phyloP scores from a whole-genome alignment of 2,797 vertebrate species.

The Orestias chungarensis region DNA sequence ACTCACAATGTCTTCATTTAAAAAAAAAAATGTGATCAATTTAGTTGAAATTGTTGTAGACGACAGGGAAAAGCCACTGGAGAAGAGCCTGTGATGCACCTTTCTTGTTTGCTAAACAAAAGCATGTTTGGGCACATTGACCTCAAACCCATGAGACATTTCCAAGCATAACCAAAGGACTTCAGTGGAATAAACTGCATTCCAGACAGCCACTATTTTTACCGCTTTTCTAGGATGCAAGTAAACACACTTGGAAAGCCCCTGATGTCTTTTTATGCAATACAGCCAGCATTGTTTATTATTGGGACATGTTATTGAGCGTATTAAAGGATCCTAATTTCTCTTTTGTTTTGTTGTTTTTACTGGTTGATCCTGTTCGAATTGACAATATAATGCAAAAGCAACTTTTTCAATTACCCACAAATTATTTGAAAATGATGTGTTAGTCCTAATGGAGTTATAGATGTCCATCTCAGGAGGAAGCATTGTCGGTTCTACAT shows the following conservation, averaged over 20 bases:
- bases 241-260: slow-evolving; percentile 2
- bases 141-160: slow-evolving; percentile 1
- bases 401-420: background rate
- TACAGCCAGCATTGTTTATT: background rate
- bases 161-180: background rate
- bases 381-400: no score
- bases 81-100: background rate
- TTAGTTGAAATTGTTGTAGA: background rate
- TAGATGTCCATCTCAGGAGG: background rate
- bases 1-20: background rate
- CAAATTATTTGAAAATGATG: background rate
- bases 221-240: background rate
- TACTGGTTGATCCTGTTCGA: background rate
- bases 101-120: background rate
- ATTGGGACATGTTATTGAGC: background rate
- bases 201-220: background rate
- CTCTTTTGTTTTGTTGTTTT: background rate
- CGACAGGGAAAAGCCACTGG: background rate
- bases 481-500: background rate
- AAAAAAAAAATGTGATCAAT: background rate
- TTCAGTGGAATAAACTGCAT: background rate
- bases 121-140: background rate
- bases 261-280: background rate
- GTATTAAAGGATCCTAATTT: background rate
- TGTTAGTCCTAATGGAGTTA: background rate